These are phyloP conservation scores for Nephila pilipes DNA, from an alignment of 1,140 invertebrate genomes.

Conservation along the genomic window DNA sequence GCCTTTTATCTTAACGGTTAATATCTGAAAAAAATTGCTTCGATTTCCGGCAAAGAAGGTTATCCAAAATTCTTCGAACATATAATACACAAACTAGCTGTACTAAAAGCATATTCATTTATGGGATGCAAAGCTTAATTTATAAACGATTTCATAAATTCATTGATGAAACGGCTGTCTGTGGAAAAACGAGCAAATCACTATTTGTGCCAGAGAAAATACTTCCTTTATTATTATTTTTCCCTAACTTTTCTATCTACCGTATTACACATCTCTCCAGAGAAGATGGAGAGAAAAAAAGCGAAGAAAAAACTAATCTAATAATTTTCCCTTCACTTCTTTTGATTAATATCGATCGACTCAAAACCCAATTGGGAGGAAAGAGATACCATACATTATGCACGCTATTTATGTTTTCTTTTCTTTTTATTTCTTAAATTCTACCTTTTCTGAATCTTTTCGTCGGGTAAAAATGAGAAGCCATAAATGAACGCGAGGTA, in stretches of 20 bases:
- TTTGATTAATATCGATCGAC: conserved; percentile 60
- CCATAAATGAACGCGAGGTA: neutral
- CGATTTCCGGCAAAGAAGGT: too few relatives aligned
- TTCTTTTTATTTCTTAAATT: neutral
- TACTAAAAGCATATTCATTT: neutral
- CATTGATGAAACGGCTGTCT: conserved; percentile 22
- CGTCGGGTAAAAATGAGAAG: conserved; percentile 4
- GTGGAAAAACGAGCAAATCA: conserved; percentile 30
- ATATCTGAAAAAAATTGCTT: too few relatives aligned
- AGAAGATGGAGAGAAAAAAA: neutral
- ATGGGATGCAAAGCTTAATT: neutral
- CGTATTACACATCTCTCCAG: neutral
- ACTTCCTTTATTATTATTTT: conserved; percentile 12
- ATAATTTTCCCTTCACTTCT: conserved; percentile 58
- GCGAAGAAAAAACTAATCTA: conserved; percentile 39
- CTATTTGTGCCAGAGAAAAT: conserved; percentile 14
- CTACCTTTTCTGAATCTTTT: neutral
- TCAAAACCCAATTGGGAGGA: conserved; percentile 55
- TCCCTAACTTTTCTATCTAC: neutral
- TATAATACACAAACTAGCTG: neutral
- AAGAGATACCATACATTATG: conserved; percentile 62
- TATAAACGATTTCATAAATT: neutral
- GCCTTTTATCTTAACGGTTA: too few relatives aligned
- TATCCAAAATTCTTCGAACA: neutral
- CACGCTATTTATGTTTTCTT: conserved; percentile 35